Evolutionary conservation across 2,888 invertebrate genomes (phyloP), one percentile per base, ranked within the genome.

Genomic region (Anarsia innoxiella): DNA sequence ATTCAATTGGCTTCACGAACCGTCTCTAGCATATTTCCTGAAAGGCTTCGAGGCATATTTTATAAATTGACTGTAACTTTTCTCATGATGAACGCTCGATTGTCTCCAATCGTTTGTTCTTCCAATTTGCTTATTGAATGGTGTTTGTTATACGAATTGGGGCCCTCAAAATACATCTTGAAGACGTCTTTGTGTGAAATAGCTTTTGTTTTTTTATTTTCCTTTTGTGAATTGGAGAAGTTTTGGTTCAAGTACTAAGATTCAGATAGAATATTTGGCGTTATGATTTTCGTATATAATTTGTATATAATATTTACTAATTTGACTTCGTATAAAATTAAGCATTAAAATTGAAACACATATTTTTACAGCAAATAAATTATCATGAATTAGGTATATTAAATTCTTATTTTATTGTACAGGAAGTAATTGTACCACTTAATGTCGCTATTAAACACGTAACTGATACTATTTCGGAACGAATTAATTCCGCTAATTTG

Each of bases 31-130:
- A 54, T 61, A 59, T 59, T 61, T 63, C 47, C 50, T 45, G 49
- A 50, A 51, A 42, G 39, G 45, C 46, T 56, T 46, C 40, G 37
- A 53, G 50, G 61, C 57, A 68, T 72, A 71, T 75, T 70, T 69
- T 56, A 51, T 53, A 65, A 71, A 70, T 71, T 61, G 66, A 55
- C 66, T 61, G 53, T 66, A 61, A 66, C 59, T 66, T 62, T 56
- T 14, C 47, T 51, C 44, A 47, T 59, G 56, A 62, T 63, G 56
- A 56, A 59, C 36, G 36, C 52, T 56, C 63, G 52, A 65, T 66
- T 70, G 62, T 64, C 62, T 58, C 45, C 54, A 45, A 55, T 56
- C 56, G 56, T 67, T 66, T 69, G 59, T 70, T 58, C 58, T 66
- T 66, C 59, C 66, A 57, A 64, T 67, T 63, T 63, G 51, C 53